Evolutionary conservation across 2,113 vertebrate genomes (phyloP), one percentile per base, ranked within the genome.

Genomic region (Mus pahari): DNA sequence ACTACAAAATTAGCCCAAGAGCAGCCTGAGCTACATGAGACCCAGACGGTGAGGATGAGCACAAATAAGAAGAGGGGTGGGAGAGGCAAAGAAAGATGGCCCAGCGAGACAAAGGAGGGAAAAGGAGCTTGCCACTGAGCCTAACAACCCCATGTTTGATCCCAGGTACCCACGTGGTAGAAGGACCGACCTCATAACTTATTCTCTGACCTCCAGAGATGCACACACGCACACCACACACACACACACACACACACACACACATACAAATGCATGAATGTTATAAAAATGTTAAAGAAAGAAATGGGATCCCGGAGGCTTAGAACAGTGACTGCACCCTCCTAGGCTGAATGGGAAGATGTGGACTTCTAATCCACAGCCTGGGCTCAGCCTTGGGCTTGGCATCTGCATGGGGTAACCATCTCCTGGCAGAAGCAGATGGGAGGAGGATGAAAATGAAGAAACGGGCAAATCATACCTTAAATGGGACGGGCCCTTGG

Each of bases 291-390:
- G 8, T 62, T 81, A 55, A 79, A 60, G 55, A n/a, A 53, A 60
- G 55, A 28, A 79, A 45, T 39, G 62, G 58, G 78, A 64, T n/a
- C 68, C n/a, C 68, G 10, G 22, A 75, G 81, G 60, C 70, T 26
- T 39, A 10, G 48, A 48, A 12, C 0, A 0, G 7, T 36, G 16
- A 31, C 62, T 17, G 0, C 6, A 39, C 22, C 75, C 2, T 0
- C 45, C 31, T 4, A 60, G 70, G 28, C 42, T 75, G 36, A 89
- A 58, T 2, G 20, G 20, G 20, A 58, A 24, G 31, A n/a, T 14
- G 1, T 1, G 0, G 75, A 7, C 13, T 0, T 58, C 66, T 86
- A 22, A 53, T 48, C 45, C 39, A 0, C 3, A 45, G 64, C 22
- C 10, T 3, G 20, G 55, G 70, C 28, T 22, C 84, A 13, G 1